Evolutionary conservation across 2,113 vertebrate species (phyloP).

Genomic region (Cheilinus undulatus): DNA sequence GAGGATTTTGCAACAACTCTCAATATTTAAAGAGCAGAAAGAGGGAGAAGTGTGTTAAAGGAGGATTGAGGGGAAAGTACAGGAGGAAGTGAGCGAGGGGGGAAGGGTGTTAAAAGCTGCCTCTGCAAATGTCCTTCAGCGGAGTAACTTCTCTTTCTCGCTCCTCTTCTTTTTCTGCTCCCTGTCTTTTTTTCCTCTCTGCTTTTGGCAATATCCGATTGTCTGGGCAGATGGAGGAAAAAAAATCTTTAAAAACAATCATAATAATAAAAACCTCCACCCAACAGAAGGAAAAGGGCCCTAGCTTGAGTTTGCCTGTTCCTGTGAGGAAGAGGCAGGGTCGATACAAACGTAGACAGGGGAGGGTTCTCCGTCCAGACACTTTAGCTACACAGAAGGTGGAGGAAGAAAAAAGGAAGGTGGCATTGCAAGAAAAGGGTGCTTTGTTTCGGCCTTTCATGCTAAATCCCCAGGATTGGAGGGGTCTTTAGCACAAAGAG

Average conservation of each 20-base stretch:
- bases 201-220: conserved; percentile 57
- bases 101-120: conserved; percentile 68
- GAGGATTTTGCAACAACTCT: conserved; percentile 64
- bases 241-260: conserved; percentile 76
- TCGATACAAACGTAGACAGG: conserved; percentile 46
- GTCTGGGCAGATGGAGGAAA: conserved; percentile 23
- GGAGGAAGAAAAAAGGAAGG: conserved; percentile 34
- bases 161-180: conserved; percentile 1
- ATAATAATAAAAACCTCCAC: conserved; percentile 58
- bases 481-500: conserved; percentile 5
- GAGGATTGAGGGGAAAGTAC: conserved; percentile 22
- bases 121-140: conserved; percentile 77
- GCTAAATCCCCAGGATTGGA: conserved; percentile 41
- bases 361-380: conserved; percentile 8
- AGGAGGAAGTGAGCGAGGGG: not conserved
- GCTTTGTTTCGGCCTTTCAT: conserved; percentile 61
- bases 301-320: conserved; percentile 35
- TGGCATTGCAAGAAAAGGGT: conserved; percentile 1
- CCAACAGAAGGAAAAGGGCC: conserved; percentile 41
- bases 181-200: conserved; percentile 9
- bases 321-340: conserved; percentile 53
- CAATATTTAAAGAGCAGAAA: conserved; percentile 77
- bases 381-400: conserved; percentile 34
- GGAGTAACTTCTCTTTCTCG: conserved; percentile 61
- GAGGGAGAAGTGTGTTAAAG: conserved; percentile 66